Evolutionary conservation across 2,113 vertebrate species (phyloP).

Genomic region (Castor canadensis): DNA sequence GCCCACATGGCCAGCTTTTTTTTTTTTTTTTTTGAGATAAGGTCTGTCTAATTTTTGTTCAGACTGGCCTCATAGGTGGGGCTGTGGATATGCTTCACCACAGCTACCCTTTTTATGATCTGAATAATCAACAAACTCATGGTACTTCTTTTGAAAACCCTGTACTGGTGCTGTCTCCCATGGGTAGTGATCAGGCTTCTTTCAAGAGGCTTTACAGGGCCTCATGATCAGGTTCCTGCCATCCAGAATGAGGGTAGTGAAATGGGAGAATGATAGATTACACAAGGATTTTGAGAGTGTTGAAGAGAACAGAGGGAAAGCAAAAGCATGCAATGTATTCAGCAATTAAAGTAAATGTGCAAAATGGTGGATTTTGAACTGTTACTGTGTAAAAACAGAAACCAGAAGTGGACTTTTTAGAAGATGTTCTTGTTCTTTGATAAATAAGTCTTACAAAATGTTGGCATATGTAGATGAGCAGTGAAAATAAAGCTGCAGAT

Average conservation of each 20-base stretch:
- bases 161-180: fast-evolving
- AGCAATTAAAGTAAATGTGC: background rate
- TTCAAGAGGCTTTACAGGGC: background rate
- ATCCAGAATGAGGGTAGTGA: background rate
- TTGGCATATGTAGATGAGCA: background rate
- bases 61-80: too few relatives aligned
- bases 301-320: background rate
- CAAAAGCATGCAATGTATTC: background rate
- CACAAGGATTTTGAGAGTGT: background rate
- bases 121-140: too few relatives aligned
- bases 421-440: background rate
- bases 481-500: background rate
- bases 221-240: background rate
- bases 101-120: too few relatives aligned
- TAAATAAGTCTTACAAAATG: background rate
- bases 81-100: too few relatives aligned
- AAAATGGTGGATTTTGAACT: background rate
- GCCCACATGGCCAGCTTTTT: too few relatives aligned
- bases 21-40: too few relatives aligned
- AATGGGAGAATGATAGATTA: background rate
- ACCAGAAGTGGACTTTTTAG: background rate
- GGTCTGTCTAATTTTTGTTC: too few relatives aligned
- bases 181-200: background rate
- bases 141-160: background rate
- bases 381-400: background rate